Conservation (phyloP, 2,888 invertebrate genomes). For the Oegoconia quadripuncta region DNA sequence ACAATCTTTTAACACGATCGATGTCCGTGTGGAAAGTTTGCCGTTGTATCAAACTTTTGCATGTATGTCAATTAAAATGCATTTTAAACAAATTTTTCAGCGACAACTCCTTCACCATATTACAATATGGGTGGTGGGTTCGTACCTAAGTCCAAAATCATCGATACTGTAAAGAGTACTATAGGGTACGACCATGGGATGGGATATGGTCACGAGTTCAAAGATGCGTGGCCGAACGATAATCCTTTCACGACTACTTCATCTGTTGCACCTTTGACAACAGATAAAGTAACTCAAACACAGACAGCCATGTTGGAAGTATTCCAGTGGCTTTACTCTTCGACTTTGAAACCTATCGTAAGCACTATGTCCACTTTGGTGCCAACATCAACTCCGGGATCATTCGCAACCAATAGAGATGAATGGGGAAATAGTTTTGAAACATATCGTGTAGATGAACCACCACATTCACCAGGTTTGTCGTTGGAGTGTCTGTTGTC, state of each 20-base stretch:
- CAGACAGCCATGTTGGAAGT: conserved; percentile 75
- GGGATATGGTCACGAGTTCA: conserved; percentile 58
- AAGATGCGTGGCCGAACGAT: conserved; percentile 72
- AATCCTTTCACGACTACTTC: conserved; percentile 73
- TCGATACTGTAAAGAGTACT: conserved; percentile 72
- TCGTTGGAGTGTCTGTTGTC: conserved; percentile 71
- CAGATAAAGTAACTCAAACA: conserved; percentile 69
- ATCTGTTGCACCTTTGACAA: conserved; percentile 60
- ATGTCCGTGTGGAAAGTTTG: conserved; percentile 25
- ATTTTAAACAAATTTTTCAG: conserved; percentile 67
- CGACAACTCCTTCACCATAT: conserved; percentile 67
- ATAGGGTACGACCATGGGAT: conserved; percentile 66
- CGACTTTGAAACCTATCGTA: conserved; percentile 69
- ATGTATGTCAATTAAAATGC: conserved; percentile 58
- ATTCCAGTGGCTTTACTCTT: conserved; percentile 72
- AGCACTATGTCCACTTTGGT: conserved; percentile 59
- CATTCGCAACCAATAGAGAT: conserved; percentile 59
- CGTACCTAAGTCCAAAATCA: conserved; percentile 69
- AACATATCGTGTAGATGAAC: conserved; percentile 75
- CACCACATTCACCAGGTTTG: conserved; percentile 76
- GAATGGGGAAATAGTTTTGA: conserved; percentile 73
- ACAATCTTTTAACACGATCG: conserved; percentile 27
- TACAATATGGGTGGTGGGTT: conserved; percentile 68
- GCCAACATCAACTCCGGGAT: conserved; percentile 51
- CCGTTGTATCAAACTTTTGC: conserved; percentile 32